Percentiles rank a stretch among this genome's conserved stretches.
These are phyloP conservation scores for Dolichomitus sp. DNA, from an alignment of 2,888 invertebrate species.

Conservation along the genomic window DNA sequence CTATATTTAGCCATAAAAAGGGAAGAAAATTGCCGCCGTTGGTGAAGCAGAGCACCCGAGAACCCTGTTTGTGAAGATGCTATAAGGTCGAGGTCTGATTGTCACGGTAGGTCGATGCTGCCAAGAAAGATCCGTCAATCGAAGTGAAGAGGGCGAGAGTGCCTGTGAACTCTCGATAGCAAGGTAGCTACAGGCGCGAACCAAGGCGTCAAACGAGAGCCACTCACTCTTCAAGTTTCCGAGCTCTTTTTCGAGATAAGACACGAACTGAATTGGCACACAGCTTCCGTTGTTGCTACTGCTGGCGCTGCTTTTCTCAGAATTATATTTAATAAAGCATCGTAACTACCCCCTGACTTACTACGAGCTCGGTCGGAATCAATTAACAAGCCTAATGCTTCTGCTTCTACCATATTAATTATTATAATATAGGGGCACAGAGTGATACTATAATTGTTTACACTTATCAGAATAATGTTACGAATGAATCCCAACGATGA, in stretches of 20 bases:
- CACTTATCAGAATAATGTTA: too few species aligned
- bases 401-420: constrained; percentile 32
- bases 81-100: constrained; percentile 62
- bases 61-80: constrained; percentile 32
- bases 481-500: too few species aligned
- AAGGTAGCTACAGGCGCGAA: constrained; percentile 11
- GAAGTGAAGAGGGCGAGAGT: constrained; percentile 1
- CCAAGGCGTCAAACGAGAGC: constrained; percentile 48
- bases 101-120: constrained; percentile 39
- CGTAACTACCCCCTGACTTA: constrained; percentile 48
- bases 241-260: constrained; percentile 55
- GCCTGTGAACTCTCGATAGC: constrained; percentile 40
- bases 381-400: constrained; percentile 22
- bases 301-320: constrained; percentile 10
- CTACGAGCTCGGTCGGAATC: constrained; percentile 22
- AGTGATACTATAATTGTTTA: background rate
- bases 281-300: constrained; percentile 15
- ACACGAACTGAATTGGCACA: constrained; percentile 59
- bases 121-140: constrained; percentile 47
- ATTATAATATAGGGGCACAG: constrained; percentile 15
- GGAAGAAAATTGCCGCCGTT: constrained; percentile 8
- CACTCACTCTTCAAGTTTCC: constrained; percentile 40
- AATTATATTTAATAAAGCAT: constrained; percentile 49
- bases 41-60: constrained; percentile 22
- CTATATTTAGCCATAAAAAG: background rate